Percentiles rank a stretch among this genome's conserved stretches.
Conservation (phyloP, 2,797 vertebrate genomes). For the Parambassis ranga region DNA sequence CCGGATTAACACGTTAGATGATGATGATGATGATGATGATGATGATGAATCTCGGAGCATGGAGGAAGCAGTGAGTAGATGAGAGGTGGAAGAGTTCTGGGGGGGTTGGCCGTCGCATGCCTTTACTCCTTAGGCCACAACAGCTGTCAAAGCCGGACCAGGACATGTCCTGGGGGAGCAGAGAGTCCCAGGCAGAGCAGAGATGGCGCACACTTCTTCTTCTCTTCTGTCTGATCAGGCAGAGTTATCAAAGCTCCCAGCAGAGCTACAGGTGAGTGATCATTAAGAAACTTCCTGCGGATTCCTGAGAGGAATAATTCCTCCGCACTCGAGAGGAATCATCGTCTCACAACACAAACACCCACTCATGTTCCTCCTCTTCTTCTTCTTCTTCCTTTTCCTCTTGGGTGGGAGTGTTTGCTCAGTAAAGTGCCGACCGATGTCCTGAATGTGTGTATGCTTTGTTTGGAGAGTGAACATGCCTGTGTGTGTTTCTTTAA, state of each 20-base stretch:
- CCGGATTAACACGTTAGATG: slow-evolving; percentile 37
- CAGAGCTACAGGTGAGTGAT: slow-evolving; percentile 18
- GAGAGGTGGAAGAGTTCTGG: not conserved
- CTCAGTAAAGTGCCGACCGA: not conserved
- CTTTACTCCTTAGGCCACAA: slow-evolving; percentile 16
- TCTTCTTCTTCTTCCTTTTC: not conserved
- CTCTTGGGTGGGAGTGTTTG: not conserved
- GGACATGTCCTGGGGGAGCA: slow-evolving; percentile 8
- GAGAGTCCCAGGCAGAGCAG: slow-evolving; percentile 2
- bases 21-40: too few relatives aligned
- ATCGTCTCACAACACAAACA: not conserved
- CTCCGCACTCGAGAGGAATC: not conserved
- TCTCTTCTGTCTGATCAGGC: not conserved
- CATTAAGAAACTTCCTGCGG: not conserved
- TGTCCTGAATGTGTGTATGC: not conserved
- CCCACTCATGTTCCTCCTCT: not conserved
- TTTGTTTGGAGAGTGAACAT: not conserved
- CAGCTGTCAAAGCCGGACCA: slow-evolving; percentile 53
- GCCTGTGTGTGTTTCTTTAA: slow-evolving; percentile 22
- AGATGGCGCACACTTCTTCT: not conserved
- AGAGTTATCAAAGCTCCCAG: slow-evolving; percentile 5
- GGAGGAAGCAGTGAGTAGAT: not conserved
- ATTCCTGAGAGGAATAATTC: slow-evolving; percentile 8
- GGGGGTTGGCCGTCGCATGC: slow-evolving; percentile 14
- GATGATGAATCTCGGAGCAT: slow-evolving; percentile 12